phyloP scores from a whole-genome alignment of 53 echinoderm and acorn worm genomes.

The Echinarachnius parma region DNA sequence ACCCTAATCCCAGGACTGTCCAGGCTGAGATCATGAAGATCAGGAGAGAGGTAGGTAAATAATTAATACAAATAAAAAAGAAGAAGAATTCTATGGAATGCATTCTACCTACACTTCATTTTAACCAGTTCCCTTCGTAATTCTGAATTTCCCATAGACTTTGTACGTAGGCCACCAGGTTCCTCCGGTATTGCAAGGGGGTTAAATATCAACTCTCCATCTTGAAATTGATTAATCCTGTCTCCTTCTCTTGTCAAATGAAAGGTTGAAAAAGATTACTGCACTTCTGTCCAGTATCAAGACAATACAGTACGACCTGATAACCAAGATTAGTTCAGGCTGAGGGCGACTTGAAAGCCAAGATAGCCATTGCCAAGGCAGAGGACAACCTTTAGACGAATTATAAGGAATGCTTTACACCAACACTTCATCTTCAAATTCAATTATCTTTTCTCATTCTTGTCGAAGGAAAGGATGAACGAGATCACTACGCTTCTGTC shows the following conservation, averaged over 20 bases:
- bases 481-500: conserved; percentile 68
- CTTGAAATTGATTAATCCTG: neutral
- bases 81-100: too few species aligned
- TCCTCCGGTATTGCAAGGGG: too few species aligned
- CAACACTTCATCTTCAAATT: too few species aligned
- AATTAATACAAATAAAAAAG: too few species aligned
- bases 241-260: conserved; percentile 41
- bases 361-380: conserved; percentile 70
- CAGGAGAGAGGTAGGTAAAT: conserved; percentile 85
- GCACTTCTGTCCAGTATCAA: conserved; percentile 64
- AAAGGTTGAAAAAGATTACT: conserved; percentile 91
- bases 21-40: conserved; percentile 97
- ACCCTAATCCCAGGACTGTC: conserved; percentile 84
- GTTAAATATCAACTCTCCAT: too few species aligned
- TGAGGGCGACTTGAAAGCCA: too few species aligned
- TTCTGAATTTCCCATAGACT: too few species aligned
- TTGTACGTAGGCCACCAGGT: too few species aligned
- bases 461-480: conserved; percentile 85
- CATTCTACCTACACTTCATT: too few species aligned
- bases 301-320: conserved; percentile 75
- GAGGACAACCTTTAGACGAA: conserved; percentile 83
- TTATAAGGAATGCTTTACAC: too few species aligned
- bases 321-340: too few species aligned
- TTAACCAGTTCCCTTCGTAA: too few species aligned
- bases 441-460: neutral